A percentile compares a stretch with the other conserved stretches of the same genome.
phyloP scores from a whole-genome alignment of 1,140 invertebrate genomes.

The Heliconius nattereri region DNA sequence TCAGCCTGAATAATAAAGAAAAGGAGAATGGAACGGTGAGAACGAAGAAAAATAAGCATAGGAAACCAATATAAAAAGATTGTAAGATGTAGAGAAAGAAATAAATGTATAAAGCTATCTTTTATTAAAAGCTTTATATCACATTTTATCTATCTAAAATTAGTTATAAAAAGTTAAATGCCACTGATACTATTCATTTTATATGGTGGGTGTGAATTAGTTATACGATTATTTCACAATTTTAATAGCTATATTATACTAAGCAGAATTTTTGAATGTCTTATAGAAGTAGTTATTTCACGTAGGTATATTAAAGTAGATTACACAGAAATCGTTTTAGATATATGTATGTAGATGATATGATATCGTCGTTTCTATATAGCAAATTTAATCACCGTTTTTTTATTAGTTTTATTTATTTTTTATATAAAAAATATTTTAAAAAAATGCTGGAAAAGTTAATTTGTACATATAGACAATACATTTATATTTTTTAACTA shows the following conservation, averaged over 20 bases:
- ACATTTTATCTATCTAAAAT: neutral
- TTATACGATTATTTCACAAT: constrained; percentile 1
- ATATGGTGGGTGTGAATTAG: constrained; percentile 10
- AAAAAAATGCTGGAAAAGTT: constrained; percentile 45
- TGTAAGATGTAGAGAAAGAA: no score
- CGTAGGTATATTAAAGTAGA: constrained; percentile 3
- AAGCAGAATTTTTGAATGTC: neutral
- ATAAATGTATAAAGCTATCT: neutral
- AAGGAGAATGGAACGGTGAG: no score
- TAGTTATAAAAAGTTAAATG: neutral
- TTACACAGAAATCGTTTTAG: constrained; percentile 10
- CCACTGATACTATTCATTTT: neutral
- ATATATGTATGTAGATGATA: neutral
- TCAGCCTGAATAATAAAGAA: no score
- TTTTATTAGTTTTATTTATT: neutral
- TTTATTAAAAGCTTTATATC: neutral
- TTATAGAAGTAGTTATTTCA: neutral
- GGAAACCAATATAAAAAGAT: no score
- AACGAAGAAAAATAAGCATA: neutral
- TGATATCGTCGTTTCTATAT: neutral
- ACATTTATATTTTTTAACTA: constrained; percentile 65
- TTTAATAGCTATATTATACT: constrained; percentile 13
- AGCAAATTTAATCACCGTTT: neutral
- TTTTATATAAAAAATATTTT: constrained; percentile 1
- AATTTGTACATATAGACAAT: constrained; percentile 30